Evolutionary conservation across 2,888 invertebrate species (phyloP).

Genomic region (Timema cristinae): DNA sequence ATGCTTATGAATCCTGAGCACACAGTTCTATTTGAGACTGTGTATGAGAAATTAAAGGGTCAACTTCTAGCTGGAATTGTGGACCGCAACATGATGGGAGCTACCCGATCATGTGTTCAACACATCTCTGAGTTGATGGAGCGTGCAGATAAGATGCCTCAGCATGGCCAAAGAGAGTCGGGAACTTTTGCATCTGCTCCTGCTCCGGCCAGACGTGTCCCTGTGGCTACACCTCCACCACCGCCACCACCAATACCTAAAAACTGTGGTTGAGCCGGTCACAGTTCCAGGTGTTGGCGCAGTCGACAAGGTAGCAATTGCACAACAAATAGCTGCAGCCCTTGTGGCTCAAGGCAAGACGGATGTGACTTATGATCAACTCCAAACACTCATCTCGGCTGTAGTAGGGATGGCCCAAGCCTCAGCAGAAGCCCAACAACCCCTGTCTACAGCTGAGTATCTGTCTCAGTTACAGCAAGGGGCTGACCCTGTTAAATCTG

Average conservation of each 20-base stretch:
- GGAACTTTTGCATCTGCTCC: constrained; percentile 33
- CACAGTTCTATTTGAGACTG: constrained; percentile 75
- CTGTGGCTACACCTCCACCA: constrained; percentile 10
- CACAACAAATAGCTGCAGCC: constrained; percentile 75
- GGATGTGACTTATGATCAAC: constrained; percentile 72
- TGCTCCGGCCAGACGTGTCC: constrained; percentile 47
- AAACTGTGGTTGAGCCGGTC: constrained; percentile 39
- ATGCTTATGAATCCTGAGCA: constrained; percentile 63
- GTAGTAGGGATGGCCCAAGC: constrained; percentile 69
- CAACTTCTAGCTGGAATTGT: constrained; percentile 68
- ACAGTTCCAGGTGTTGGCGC: constrained; percentile 67
- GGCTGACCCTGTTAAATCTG: constrained; percentile 31
- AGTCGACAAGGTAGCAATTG: constrained; percentile 74
- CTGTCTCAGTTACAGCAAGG: constrained; percentile 22
- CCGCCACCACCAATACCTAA: constrained; percentile 37
- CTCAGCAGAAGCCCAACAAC: not conserved
- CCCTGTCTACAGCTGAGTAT: constrained; percentile 19
- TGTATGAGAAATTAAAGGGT: constrained; percentile 80
- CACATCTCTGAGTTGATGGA: constrained; percentile 71
- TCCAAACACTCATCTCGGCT: constrained; percentile 74
- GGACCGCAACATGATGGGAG: constrained; percentile 58
- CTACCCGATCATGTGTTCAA: constrained; percentile 70
- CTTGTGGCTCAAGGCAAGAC: constrained; percentile 75
- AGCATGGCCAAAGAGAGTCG: not conserved
- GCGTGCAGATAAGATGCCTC: constrained; percentile 49